phyloP scores from a whole-genome alignment of 1,140 invertebrate genomes.

The Arion vulgaris region DNA sequence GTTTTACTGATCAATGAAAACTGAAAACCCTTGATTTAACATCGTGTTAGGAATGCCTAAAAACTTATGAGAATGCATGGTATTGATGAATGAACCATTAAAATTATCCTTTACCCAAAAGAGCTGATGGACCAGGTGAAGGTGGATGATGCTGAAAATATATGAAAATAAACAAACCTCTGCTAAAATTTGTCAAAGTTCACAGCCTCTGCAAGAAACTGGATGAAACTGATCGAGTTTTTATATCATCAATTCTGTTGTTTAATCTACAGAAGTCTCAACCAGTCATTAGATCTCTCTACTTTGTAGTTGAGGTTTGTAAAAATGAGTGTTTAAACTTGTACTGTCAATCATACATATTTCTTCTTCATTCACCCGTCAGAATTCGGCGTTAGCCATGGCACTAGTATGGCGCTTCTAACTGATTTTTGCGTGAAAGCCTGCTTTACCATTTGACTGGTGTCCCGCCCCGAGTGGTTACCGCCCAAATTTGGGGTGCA shows the following conservation, averaged over 20 bases:
- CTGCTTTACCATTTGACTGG: too few species aligned
- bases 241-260: conserved; percentile 58
- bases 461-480: too few species aligned
- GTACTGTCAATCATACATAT: too few species aligned
- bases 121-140: conserved; percentile 22
- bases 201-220: conserved; percentile 54
- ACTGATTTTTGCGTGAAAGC: too few species aligned
- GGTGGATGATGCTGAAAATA: conserved; percentile 6
- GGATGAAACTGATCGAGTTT: conserved; percentile 48
- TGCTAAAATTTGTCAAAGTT: conserved; percentile 54
- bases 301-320: conserved; percentile 42
- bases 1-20: conserved; percentile 44
- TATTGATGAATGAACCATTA: conserved; percentile 58
- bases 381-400: too few species aligned
- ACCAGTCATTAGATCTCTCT: conserved; percentile 39
- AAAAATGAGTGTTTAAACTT: too few species aligned
- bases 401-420: too few species aligned
- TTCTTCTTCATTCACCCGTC: too few species aligned
- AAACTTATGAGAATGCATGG: conserved; percentile 56
- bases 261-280: conserved; percentile 57
- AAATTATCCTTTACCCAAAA: conserved; percentile 50
- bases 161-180: conserved; percentile 23
- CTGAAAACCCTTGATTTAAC: conserved; percentile 52
- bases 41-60: conserved; percentile 58
- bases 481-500: too few species aligned